Evolutionary conservation across 2,888 invertebrate genomes (phyloP).

Genomic region (Slavum lentiscoides): DNA sequence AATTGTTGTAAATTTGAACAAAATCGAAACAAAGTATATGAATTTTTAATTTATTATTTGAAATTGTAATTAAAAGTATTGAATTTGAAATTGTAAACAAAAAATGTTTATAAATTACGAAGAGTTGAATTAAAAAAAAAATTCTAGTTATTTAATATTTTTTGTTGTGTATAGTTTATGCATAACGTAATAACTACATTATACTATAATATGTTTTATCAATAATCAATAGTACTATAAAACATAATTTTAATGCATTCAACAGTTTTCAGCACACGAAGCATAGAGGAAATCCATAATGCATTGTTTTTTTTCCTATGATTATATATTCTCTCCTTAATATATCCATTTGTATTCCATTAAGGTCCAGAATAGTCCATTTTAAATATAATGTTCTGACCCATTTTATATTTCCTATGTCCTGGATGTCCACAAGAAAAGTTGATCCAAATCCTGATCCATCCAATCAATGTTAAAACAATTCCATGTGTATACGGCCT

Average conservation of each 20-base stretch:
- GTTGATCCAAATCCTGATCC: constrained; percentile 30
- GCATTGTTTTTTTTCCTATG: constrained; percentile 23
- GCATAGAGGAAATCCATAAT: constrained; percentile 5
- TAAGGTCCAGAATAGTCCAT: constrained; percentile 28
- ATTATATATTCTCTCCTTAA: constrained; percentile 3
- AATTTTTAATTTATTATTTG: no score
- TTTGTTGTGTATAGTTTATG: no score
- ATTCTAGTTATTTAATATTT: no score
- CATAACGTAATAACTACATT: neutral
- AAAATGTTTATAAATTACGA: no score
- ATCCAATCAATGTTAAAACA: constrained; percentile 31
- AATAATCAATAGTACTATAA: constrained; percentile 12
- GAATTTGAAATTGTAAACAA: no score
- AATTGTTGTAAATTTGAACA: neutral
- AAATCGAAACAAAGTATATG: no score
- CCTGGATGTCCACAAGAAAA: constrained; percentile 23
- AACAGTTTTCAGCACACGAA: constrained; percentile 10
- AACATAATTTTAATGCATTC: neutral
- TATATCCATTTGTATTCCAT: constrained; percentile 38
- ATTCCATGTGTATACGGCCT: neutral
- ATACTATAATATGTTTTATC: neutral
- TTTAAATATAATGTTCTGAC: constrained; percentile 25
- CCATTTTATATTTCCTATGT: constrained; percentile 35
- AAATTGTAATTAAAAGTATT: no score
- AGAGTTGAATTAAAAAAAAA: no score